Evolutionary conservation across 2,888 invertebrate species (phyloP).

Genomic region (Phasia obesa): DNA sequence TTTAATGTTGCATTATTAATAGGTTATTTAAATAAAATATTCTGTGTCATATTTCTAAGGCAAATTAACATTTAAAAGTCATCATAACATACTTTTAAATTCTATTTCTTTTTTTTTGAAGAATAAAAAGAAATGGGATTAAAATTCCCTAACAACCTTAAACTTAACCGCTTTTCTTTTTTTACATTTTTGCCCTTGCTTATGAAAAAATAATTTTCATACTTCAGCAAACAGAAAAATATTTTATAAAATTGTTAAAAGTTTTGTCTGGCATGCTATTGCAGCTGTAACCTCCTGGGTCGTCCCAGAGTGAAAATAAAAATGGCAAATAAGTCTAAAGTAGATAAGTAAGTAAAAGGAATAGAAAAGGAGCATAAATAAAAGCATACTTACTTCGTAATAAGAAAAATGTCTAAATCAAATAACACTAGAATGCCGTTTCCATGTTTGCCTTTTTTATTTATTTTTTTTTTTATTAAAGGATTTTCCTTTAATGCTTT

Average conservation of each 20-base stretch:
- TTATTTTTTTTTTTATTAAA: conserved; percentile 45
- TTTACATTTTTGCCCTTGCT: background rate
- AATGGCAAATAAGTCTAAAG: conserved; percentile 1
- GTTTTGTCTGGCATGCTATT: conserved; percentile 9
- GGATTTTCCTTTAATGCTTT: conserved; percentile 26
- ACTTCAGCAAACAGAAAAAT: conserved; percentile 51
- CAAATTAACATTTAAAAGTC: conserved; percentile 40
- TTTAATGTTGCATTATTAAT: too few relatives aligned
- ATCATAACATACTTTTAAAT: conserved; percentile 33
- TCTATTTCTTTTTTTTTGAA: background rate
- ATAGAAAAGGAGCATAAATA: conserved; percentile 17
- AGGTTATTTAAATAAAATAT: too few relatives aligned
- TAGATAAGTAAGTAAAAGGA: conserved; percentile 39
- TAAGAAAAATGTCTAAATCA: conserved; percentile 62
- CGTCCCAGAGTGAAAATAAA: conserved; percentile 10
- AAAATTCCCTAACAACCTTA: conserved; percentile 41
- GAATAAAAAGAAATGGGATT: conserved; percentile 29
- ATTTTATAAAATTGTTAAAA: conserved; percentile 52
- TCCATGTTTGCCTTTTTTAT: conserved; percentile 44
- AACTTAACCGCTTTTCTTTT: conserved; percentile 25
- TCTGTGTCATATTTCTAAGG: conserved; percentile 15
- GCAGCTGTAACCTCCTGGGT: conserved; percentile 41
- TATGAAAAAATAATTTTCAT: conserved; percentile 58
- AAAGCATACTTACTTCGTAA: conserved; percentile 28
- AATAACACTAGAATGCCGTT: conserved; percentile 65